Evolutionary conservation across 2,888 invertebrate species (phyloP).

Genomic region (Erannis defoliaria): DNA sequence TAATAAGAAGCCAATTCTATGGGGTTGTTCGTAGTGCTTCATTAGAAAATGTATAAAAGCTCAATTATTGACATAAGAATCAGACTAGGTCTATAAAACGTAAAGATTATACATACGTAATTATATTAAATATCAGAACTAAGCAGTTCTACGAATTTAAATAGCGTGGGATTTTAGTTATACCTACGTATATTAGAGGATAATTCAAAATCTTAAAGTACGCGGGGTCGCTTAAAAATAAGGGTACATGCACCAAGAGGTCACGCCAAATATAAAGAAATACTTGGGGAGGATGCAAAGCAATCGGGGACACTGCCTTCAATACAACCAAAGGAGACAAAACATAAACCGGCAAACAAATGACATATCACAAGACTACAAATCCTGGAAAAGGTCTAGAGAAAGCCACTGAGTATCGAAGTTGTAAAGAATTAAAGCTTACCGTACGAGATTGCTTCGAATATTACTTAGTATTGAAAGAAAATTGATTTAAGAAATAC

Average conservation of each 20-base stretch:
- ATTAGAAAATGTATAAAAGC: conserved; percentile 77
- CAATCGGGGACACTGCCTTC: conserved; percentile 87
- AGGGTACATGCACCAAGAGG: conserved; percentile 86
- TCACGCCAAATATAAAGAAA: conserved; percentile 82
- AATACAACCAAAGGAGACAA: conserved; percentile 84
- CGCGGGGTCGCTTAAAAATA: conserved; percentile 69
- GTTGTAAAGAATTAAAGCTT: conserved; percentile 68
- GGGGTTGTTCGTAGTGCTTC: conserved; percentile 68
- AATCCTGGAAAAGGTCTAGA: conserved; percentile 66
- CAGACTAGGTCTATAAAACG: conserved; percentile 58
- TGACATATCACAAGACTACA: conserved; percentile 73
- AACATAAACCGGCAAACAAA: conserved; percentile 71
- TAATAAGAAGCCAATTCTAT: conserved; percentile 79
- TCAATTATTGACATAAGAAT: conserved; percentile 61
- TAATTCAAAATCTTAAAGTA: conserved; percentile 57
- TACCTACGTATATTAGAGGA: conserved; percentile 52
- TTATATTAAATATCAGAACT: conserved; percentile 65
- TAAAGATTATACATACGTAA: conserved; percentile 35
- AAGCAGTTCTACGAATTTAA: conserved; percentile 76
- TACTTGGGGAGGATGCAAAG: conserved; percentile 83
- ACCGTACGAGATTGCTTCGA: conserved; percentile 70
- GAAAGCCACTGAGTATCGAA: conserved; percentile 66
- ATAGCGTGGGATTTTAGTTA: conserved; percentile 57
- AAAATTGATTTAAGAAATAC: conserved; percentile 57
- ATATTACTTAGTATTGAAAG: conserved; percentile 61